Conservation (phyloP, 1,140 invertebrate genomes). For the Caenorhabditis remanei region DNA sequence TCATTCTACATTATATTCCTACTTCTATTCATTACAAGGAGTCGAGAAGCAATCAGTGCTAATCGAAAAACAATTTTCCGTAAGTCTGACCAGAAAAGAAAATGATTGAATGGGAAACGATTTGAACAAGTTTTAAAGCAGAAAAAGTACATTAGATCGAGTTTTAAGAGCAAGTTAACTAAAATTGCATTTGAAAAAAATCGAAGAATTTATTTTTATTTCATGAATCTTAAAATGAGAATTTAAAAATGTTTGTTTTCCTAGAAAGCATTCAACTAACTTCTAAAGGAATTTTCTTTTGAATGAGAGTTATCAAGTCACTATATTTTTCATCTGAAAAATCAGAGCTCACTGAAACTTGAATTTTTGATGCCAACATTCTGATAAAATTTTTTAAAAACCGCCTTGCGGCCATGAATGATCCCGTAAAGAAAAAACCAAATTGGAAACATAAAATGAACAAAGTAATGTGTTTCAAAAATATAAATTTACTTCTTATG, state of each 20-base stretch:
- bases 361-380: background rate
- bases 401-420: no score
- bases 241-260: no score
- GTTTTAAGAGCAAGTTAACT: background rate
- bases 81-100: background rate
- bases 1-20: slow-evolving; percentile 14
- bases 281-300: no score
- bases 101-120: background rate
- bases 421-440: no score
- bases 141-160: background rate
- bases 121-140: background rate
- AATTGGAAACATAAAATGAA: no score
- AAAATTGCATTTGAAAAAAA: background rate
- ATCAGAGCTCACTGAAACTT: background rate
- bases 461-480: no score
- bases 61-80: slow-evolving; percentile 36
- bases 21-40: background rate
- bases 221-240: no score
- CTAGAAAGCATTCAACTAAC: no score
- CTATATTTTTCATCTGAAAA: no score
- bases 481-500: no score
- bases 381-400: no score
- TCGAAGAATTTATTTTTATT: background rate
- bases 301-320: no score
- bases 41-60: background rate